These are phyloP conservation scores for Perodicticus potto DNA, from an alignment of 2,797 vertebrate species.

Conservation along the genomic window DNA sequence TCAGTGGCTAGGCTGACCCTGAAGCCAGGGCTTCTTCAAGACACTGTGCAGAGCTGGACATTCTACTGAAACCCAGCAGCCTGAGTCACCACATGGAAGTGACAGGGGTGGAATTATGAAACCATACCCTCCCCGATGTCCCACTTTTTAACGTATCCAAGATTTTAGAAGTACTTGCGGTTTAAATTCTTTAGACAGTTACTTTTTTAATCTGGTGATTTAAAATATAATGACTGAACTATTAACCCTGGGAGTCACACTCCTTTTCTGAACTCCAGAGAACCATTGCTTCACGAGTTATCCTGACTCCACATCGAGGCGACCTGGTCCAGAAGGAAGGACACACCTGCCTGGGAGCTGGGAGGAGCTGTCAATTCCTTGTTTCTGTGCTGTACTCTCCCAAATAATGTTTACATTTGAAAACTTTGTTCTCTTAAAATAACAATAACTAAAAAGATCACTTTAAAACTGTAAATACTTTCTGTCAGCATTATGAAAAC, in stretches of 20 bases:
- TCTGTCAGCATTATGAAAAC: background rate
- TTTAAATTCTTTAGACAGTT: background rate
- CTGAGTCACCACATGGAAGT: background rate
- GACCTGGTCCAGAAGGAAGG: background rate
- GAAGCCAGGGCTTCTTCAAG: background rate
- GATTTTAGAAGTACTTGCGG: conserved; percentile 49
- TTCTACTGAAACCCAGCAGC: background rate
- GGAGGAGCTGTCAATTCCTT: too few species aligned
- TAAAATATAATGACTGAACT: background rate
- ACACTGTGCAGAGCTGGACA: background rate
- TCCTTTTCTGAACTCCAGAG: background rate
- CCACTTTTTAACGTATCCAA: background rate
- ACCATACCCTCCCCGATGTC: background rate
- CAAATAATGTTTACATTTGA: background rate
- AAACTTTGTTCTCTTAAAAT: background rate
- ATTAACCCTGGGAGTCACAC: background rate
- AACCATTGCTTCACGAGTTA: background rate
- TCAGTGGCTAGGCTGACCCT: background rate
- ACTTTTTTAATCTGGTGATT: background rate
- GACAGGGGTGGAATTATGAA: background rate
- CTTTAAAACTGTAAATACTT: background rate
- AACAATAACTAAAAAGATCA: background rate
- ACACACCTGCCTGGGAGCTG: accelerated
- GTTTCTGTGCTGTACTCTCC: background rate
- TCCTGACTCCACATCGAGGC: accelerated